Conservation (phyloP, 2,888 invertebrate genomes). For the Apomyelois bistriatella region DNA sequence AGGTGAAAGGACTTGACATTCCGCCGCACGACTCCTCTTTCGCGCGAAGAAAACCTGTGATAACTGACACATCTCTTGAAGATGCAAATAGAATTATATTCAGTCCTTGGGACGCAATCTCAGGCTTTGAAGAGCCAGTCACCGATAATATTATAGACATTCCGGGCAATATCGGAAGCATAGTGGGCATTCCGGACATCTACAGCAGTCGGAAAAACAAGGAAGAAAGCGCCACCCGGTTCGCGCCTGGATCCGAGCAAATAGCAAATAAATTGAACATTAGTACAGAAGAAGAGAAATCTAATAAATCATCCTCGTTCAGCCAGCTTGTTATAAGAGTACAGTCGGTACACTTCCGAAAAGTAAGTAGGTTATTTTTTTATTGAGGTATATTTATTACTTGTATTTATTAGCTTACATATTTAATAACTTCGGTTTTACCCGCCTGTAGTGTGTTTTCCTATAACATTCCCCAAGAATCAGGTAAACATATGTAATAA, state of each 20-base stretch:
- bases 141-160: slow-evolving; percentile 72
- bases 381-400: neutral
- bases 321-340: slow-evolving; percentile 75
- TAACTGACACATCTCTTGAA: slow-evolving; percentile 69
- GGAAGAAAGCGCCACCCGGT: slow-evolving; percentile 41
- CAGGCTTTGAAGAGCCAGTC: slow-evolving; percentile 65
- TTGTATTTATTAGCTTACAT: too few species aligned
- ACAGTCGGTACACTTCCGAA: slow-evolving; percentile 71
- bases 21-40: slow-evolving; percentile 55
- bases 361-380: slow-evolving; percentile 48
- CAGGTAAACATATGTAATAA: too few species aligned
- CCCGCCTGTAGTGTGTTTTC: too few species aligned
- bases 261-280: slow-evolving; percentile 70
- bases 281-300: slow-evolving; percentile 69
- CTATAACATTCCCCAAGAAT: too few species aligned
- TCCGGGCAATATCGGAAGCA: slow-evolving; percentile 58
- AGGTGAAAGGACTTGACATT: slow-evolving; percentile 73
- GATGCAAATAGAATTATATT: slow-evolving; percentile 78
- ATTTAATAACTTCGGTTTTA: too few species aligned
- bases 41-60: slow-evolving; percentile 56
- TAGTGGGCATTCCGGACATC: slow-evolving; percentile 39
- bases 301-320: slow-evolving; percentile 72
- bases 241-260: slow-evolving; percentile 51
- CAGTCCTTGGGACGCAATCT: slow-evolving; percentile 74
- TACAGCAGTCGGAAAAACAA: slow-evolving; percentile 58